phyloP scores from a whole-genome alignment of 2,797 vertebrate genomes.

The Pteropus rufus region DNA sequence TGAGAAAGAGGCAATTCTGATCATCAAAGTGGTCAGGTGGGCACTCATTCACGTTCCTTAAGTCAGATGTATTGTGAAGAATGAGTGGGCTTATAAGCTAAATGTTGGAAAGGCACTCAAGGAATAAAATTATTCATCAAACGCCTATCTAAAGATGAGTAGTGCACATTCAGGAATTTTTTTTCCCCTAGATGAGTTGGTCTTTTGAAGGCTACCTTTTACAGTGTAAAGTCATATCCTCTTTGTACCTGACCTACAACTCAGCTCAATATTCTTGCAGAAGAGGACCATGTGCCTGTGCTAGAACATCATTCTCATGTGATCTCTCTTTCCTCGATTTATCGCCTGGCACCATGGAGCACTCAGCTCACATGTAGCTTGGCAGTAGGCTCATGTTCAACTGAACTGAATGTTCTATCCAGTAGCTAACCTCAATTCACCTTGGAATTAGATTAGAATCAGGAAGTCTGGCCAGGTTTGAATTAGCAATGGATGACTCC shows the following conservation, averaged over 20 bases:
- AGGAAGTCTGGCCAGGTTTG: constrained; percentile 50
- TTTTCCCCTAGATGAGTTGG: neutral
- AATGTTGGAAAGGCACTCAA: neutral
- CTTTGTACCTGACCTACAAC: neutral
- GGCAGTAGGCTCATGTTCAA: neutral
- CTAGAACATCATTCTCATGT: constrained; percentile 20
- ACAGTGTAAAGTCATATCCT: neutral
- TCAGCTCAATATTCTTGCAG: neutral
- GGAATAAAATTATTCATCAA: neutral
- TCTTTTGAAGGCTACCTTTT: neutral
- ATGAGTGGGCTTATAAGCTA: neutral
- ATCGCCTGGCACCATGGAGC: constrained; percentile 22
- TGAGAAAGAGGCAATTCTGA: neutral
- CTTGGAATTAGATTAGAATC: constrained; percentile 62
- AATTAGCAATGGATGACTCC: constrained; percentile 54
- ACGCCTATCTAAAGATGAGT: neutral
- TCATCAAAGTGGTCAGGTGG: neutral
- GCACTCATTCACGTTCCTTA: neutral
- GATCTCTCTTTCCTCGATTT: constrained; percentile 43
- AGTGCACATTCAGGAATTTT: neutral
- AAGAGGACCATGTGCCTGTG: neutral
- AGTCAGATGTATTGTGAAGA: neutral
- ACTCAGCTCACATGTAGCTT: constrained; percentile 30
- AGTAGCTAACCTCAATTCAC: constrained; percentile 58
- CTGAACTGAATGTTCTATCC: constrained; percentile 59